phyloP scores from a whole-genome alignment of 2,113 vertebrate genomes.

The Limnothrissa miodon region DNA sequence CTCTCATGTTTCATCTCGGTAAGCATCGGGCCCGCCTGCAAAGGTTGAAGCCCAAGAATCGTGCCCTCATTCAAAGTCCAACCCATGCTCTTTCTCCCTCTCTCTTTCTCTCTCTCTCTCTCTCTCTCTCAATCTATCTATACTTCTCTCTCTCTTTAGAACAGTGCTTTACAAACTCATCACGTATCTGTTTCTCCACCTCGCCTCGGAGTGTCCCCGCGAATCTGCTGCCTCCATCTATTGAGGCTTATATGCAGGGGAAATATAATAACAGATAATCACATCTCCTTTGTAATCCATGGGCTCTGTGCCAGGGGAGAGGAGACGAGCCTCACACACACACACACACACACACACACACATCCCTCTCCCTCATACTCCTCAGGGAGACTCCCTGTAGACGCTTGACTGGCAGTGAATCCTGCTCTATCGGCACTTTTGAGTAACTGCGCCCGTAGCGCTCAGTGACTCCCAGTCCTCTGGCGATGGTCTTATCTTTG shows the following conservation, averaged over 20 bases:
- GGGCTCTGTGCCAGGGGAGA: slow-evolving; percentile 48
- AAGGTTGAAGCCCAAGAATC: neutral
- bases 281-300: slow-evolving; percentile 62
- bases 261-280: slow-evolving; percentile 72
- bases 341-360: neutral
- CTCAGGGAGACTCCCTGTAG: neutral
- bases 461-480: neutral
- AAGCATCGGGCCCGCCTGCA: neutral
- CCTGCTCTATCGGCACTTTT: neutral
- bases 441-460: neutral
- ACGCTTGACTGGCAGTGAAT: neutral
- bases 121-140: slow-evolving; percentile 19
- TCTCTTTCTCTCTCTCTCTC: slow-evolving; percentile 33
- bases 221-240: slow-evolving; percentile 57
- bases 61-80: neutral
- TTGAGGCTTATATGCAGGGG: slow-evolving; percentile 50
- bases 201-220: slow-evolving; percentile 42
- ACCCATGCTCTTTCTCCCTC: slow-evolving; percentile 27
- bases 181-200: slow-evolving; percentile 46
- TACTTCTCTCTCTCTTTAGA: neutral
- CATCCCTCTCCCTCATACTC: neutral
- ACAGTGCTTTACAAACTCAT: slow-evolving; percentile 37
- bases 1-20: neutral
- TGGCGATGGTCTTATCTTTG: neutral
- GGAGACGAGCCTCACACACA: slow-evolving; percentile 44